These are phyloP conservation scores for Dendrolimus kikuchii DNA, from an alignment of 1,140 invertebrate genomes.

Conservation along the genomic window DNA sequence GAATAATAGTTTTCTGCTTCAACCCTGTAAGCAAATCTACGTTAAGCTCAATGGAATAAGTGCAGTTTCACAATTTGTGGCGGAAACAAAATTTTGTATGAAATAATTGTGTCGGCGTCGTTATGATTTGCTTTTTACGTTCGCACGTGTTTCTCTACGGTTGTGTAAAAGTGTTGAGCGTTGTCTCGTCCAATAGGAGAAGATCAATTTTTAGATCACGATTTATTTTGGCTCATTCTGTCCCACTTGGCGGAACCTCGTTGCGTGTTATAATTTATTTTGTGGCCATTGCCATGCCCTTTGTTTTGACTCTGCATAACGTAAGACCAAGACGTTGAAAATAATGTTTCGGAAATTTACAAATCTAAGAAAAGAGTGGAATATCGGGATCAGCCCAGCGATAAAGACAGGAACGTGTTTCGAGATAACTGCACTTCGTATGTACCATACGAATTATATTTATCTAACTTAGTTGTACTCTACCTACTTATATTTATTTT, in stretches of 20 bases:
- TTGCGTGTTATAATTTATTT: conserved; percentile 43
- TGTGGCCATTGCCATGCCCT: conserved; percentile 43
- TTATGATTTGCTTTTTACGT: conserved; percentile 20
- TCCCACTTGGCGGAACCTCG: conserved; percentile 41
- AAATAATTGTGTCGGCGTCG: conserved; percentile 18
- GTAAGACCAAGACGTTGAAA: conserved; percentile 2
- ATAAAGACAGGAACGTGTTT: too few relatives aligned
- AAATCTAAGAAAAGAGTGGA: too few relatives aligned
- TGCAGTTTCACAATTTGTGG: conserved; percentile 13
- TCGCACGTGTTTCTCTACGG: conserved; percentile 14
- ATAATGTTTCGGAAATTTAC: too few relatives aligned
- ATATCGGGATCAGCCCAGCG: too few relatives aligned
- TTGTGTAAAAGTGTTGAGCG: conserved; percentile 26
- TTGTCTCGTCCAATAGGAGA: conserved; percentile 18
- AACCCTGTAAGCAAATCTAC: conserved; percentile 76
- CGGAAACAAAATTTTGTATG: conserved; percentile 14
- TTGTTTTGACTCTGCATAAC: conserved; percentile 15
- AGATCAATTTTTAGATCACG: conserved; percentile 26
- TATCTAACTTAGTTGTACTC: too few relatives aligned
- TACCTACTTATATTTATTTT: too few relatives aligned
- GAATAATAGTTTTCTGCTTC: conserved; percentile 92
- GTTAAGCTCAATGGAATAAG: background rate
- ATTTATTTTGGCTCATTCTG: conserved; percentile 34
- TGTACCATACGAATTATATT: too few relatives aligned
- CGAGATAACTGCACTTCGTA: too few relatives aligned